Evolutionary conservation across 1,140 invertebrate genomes (phyloP), one percentile per base, ranked within the genome.

Genomic region (Coptotermes formosanus): DNA sequence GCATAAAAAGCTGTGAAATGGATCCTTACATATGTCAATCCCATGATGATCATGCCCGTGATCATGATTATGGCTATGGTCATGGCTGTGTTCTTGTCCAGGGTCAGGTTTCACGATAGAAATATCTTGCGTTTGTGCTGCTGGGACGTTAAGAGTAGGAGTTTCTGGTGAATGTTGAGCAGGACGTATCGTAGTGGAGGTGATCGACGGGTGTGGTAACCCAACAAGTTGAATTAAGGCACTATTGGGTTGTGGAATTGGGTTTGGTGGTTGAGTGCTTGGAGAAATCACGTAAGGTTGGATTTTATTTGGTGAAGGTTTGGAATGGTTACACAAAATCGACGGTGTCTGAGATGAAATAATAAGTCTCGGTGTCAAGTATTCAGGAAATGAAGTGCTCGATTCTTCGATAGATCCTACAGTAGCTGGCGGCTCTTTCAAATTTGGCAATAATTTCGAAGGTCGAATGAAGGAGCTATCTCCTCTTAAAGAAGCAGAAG

Each of bases 1-100:
- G 32, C 82, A 83, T 32, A 83, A 19, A 30, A 83, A 83, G 23
- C 43, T 52, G 82, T 83, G 82, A 32, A 83, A 83, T 0, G 82
- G 82, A 83, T 83, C 82, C 32, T 52, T 83, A 32, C 82, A 83
- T 25, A 83, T 45, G 11, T 83, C 48, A 32, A 83, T 83, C 11
- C 48, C 25, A 32, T 83, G 82, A 19, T 83, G 82, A 52, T 83
- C 23, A 43, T 83, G 82, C 12, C 48, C 43, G 32, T 83, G 82
- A 83, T 8, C 82, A n/a, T 52, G 43, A 43, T 43, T 32, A 25
- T 52, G 48, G 82, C 82, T 83, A 19, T 52, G 82, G 2, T 44
- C 43, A 21, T 52, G 48, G 9, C 38, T 83, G 19, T 30, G 25
- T 7, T 19, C 32, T 2, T 30, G 25, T 4, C 8, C 32, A 32